These are phyloP conservation scores for Bactericera cockerelli DNA, from an alignment of 1,140 invertebrate genomes.

Conservation along the genomic window DNA sequence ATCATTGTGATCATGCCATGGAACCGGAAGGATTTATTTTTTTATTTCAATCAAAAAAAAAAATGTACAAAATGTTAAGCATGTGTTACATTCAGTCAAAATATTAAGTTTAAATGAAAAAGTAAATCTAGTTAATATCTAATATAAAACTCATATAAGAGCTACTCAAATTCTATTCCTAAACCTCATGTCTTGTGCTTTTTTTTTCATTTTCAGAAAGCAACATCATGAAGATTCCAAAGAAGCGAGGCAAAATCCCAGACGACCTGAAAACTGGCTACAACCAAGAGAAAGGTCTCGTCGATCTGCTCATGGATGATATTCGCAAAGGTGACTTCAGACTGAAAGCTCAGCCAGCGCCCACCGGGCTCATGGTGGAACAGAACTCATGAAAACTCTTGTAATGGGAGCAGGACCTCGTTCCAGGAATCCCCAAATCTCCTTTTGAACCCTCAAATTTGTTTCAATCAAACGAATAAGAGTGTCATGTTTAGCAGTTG, in stretches of 20 bases:
- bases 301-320: constrained; percentile 25
- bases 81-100: too few species aligned
- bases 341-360: constrained; percentile 13
- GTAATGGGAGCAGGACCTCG: not conserved
- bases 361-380: not conserved
- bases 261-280: not conserved
- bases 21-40: too few species aligned
- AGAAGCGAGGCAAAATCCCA: not conserved
- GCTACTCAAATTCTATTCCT: too few species aligned
- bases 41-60: too few species aligned
- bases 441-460: not conserved
- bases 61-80: too few species aligned
- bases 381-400: not conserved
- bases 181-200: not conserved
- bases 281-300: constrained; percentile 21
- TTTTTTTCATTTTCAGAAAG: not conserved
- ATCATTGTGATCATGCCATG: too few species aligned
- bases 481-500: not conserved
- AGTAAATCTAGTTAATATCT: too few species aligned
- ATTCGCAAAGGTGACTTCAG: constrained; percentile 26
- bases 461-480: not conserved
- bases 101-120: too few species aligned
- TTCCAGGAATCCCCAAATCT: not conserved
- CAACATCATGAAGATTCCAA: not conserved
- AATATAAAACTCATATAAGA: too few species aligned